These are phyloP conservation scores for Periophthalmus modestus DNA, from an alignment of 2,113 vertebrate species.

Conservation along the genomic window DNA sequence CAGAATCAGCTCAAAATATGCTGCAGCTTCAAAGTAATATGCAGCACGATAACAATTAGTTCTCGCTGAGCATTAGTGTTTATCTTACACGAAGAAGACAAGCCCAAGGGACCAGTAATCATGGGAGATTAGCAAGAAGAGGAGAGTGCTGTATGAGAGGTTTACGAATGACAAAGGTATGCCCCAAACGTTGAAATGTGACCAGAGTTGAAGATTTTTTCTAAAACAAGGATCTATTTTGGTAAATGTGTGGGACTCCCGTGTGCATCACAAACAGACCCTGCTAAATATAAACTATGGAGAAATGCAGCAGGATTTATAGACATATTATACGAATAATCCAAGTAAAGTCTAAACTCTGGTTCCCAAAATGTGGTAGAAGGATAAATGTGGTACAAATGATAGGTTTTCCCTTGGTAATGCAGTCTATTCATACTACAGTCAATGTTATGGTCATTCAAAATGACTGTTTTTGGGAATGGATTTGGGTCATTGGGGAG, in stretches of 20 bases:
- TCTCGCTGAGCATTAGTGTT: not conserved
- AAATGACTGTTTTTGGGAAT: too few relatives aligned
- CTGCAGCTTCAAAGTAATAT: constrained; percentile 17
- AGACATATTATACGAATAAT: not conserved
- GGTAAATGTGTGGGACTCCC: constrained; percentile 3
- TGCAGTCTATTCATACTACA: too few relatives aligned
- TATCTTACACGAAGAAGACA: not conserved
- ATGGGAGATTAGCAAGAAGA: not conserved
- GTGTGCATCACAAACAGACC: constrained; percentile 38
- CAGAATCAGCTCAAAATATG: not conserved
- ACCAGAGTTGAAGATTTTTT: not conserved
- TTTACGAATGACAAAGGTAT: constrained; percentile 4
- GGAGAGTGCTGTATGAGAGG: constrained; percentile 7
- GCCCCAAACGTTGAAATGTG: constrained; percentile 1
- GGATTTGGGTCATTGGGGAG: not conserved
- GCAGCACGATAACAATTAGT: not conserved
- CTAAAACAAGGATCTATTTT: constrained; percentile 26
- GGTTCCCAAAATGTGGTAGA: not conserved
- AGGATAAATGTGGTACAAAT: not conserved
- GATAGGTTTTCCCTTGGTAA: not conserved
- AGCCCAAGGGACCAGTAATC: not conserved
- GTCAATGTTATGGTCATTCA: too few relatives aligned
- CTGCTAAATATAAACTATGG: constrained; percentile 25
- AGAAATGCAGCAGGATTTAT: constrained; percentile 19
- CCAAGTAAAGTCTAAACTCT: not conserved